Evolutionary conservation across 2,113 vertebrate species (phyloP), one percentile per base, ranked within the genome.

Genomic region (Oenanthe melanoleuca): DNA sequence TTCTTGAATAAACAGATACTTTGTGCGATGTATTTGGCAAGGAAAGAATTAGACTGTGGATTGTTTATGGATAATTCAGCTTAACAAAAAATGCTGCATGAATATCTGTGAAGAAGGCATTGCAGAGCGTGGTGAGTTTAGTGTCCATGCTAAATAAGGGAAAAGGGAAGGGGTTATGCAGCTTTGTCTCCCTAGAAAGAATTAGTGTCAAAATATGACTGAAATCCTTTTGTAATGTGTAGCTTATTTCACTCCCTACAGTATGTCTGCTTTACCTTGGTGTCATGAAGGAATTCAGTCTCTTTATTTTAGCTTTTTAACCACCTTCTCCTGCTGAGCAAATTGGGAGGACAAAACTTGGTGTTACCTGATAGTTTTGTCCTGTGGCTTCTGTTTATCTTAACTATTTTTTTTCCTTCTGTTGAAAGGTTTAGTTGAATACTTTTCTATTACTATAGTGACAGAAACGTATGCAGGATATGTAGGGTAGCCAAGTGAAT

Each of bases 401-500:
- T 89, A 33, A 9, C 12, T 45, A 7, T 37, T 61, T 80, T 74
- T 53, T 80, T 57, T 50, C 3, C 1, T 18, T 70, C 33, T 79
- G 6, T 44, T 71, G 37, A 86, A 95, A 78, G 64, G 64, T 77
- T 94, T 90, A 60, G 67, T 77, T 90, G 83, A 67, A 61, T 93
- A 79, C 37, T 89, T 95, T 86, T 90, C 26, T 89, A 37, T 92
- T 93, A 34, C 93, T 92, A 34, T 71, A 78, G 89, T 86, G 80
- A 94, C 82, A 92, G 79, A 93, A 92, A 84, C 74, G 78, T 24
- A 92, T 92, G 80, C 79, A 94, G 93, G 77, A 84, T 79, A 37
- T 50, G 28, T 92, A 78, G 23, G 20, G 28, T 86, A 89, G 90
- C 95, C 95, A 96, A 96, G 79, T 86, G n/a, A 92, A 83, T 93